Percentiles rank a stretch among this genome's conserved stretches.
Conservation (phyloP, 2,888 invertebrate species). For the Drosophila ochracea region DNA sequence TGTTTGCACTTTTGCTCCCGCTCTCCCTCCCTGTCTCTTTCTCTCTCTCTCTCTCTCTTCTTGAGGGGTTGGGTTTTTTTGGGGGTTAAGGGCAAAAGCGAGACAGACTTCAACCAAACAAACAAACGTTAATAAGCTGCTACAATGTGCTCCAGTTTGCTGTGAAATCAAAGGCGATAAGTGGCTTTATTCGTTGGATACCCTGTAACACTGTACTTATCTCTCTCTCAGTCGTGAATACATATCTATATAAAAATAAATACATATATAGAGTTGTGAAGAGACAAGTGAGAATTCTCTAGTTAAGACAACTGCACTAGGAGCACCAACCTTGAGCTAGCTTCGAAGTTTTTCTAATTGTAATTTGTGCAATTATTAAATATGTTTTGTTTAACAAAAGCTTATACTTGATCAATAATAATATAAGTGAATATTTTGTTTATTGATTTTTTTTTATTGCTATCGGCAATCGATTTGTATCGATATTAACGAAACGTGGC, state of each 20-base stretch:
- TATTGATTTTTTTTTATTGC: not conserved
- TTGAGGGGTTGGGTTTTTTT: not conserved
- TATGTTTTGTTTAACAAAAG: not conserved
- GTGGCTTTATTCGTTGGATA: slow-evolving; percentile 30
- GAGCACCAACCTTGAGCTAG: not conserved
- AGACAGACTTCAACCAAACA: slow-evolving; percentile 24
- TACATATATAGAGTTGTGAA: too few relatives aligned
- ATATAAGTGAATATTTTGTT: not conserved
- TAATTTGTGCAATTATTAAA: not conserved
- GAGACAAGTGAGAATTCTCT: too few relatives aligned
- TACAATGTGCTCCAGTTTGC: slow-evolving; percentile 15
- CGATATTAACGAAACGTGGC: not conserved
- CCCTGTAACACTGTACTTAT: slow-evolving; percentile 22
- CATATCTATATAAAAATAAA: too few relatives aligned
- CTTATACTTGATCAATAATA: not conserved
- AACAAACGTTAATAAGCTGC: slow-evolving; percentile 49
- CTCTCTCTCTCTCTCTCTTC: not conserved
- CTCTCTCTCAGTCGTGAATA: not conserved
- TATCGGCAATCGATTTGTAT: too few relatives aligned
- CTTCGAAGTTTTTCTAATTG: not conserved
- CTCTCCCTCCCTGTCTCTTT: not conserved
- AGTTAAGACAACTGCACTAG: too few relatives aligned
- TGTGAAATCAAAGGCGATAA: slow-evolving; percentile 25
- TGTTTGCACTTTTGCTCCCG: slow-evolving; percentile 63
- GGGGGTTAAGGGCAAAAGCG: not conserved